Base-by-base conservation (phyloP, 2,797 vertebrate species). In the Toxotes lorentzi region DNA sequence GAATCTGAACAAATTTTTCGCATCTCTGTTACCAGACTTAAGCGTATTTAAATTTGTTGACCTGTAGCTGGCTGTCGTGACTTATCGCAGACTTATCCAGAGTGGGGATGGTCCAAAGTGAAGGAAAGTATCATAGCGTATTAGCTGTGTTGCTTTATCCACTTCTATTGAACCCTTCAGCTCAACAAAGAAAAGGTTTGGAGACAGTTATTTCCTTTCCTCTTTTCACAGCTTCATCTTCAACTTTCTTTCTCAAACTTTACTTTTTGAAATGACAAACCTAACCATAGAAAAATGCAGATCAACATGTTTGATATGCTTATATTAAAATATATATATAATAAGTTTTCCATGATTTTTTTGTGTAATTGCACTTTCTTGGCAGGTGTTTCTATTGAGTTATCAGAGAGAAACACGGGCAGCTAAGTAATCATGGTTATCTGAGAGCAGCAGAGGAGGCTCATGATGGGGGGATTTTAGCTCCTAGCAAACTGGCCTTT, bases 401-500 rank as follows among this genome's bases (percentile, higher is more conserved):
- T 73, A 76, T 70, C 59, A n/a, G 35, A 13, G 40, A 70, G 73
- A n/a, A 73, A 27, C 24, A 57, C 63, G 12, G 79, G 76, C 86
- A 81, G 80, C 45, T 0, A 79, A 78, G 53, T 53, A 10, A 60
- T 79, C 34, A 10, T 58, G 68, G 83, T 76, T 66, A 56, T 81
- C 10, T 13, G 65, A 86, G 70, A 76, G 38, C 56, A 72, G 53
- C 56, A 57, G 60, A 58, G 80, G 76, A 79, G 74, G 59, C 76
- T 86, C 59, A 17, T 16, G 54, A 62, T 69, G 83, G 69, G 78
- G 76, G 66, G 70, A 70, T 74, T 85, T 80, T 35, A 86, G 75
- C 86, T 82, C 54, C 61, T 23, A 60, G 83, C 58, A 76, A 73
- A 72, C 69, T 73, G 71, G 76, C 62, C 70, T 76, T 81, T 76